Evolutionary conservation across 2,113 vertebrate genomes (phyloP).

Genomic region (Cynocephalus volans): DNA sequence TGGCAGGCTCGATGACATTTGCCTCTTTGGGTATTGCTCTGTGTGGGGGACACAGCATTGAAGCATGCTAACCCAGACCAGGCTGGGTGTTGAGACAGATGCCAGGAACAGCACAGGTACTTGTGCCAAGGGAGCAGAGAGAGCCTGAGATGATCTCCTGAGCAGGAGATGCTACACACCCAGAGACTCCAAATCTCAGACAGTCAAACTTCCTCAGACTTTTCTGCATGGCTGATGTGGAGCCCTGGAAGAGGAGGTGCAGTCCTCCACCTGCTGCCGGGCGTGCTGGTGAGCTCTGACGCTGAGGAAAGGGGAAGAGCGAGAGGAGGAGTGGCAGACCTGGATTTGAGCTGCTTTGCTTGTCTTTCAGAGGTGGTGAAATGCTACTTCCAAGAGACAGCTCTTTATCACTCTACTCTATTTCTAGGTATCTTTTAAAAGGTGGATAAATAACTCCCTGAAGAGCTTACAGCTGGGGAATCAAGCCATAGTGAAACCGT

Average conservation of each 20-base stretch:
- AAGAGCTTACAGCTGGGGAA: not conserved
- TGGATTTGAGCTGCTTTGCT: not conserved
- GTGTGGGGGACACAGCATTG: not conserved
- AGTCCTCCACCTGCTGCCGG: not conserved
- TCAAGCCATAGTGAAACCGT: not conserved
- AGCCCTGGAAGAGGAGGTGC: not conserved
- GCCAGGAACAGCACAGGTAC: not conserved
- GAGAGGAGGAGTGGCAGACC: not conserved
- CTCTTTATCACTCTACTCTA: not conserved
- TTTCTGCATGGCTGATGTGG: not conserved
- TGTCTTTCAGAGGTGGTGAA: not conserved
- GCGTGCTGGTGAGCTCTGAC: not conserved
- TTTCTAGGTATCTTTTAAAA: not conserved
- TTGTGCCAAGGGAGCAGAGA: not conserved
- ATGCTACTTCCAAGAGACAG: not conserved
- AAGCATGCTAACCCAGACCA: not conserved
- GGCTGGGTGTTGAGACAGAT: not conserved
- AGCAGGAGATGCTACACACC: not conserved
- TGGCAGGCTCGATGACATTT: not conserved
- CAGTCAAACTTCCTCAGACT: not conserved
- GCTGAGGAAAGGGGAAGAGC: not conserved
- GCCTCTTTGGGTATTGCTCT: not conserved
- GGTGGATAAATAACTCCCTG: not conserved
- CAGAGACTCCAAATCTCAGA: not conserved
- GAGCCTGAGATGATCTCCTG: not conserved